phyloP scores from a whole-genome alignment of 1,140 invertebrate species.

The Phocides pigmalion region DNA sequence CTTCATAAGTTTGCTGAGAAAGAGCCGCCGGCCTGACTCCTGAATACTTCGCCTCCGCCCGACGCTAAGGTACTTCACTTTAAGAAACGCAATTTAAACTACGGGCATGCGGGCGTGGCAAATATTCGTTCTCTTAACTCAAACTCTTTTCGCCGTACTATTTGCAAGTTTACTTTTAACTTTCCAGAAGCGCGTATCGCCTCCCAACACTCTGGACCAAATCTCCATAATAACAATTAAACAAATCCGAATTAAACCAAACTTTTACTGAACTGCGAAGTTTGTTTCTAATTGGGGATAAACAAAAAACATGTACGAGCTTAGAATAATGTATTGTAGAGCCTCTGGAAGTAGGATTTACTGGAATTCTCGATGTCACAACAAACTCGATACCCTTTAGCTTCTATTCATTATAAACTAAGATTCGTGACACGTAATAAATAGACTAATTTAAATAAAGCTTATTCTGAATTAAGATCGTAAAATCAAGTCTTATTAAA shows the following conservation, averaged over 20 bases:
- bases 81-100: constrained; percentile 70
- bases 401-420: neutral
- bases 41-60: constrained; percentile 46
- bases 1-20: constrained; percentile 38
- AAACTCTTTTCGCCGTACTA: constrained; percentile 43
- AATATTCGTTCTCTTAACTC: constrained; percentile 55
- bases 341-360: neutral
- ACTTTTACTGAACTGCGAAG: constrained; percentile 43
- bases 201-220: constrained; percentile 22
- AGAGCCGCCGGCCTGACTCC: constrained; percentile 44
- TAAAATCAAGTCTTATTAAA: no score
- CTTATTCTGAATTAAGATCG: no score
- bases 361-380: neutral
- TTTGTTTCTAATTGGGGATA: constrained; percentile 53
- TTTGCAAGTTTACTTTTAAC: constrained; percentile 47
- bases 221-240: constrained; percentile 49
- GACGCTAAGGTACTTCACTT: constrained; percentile 48
- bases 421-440: neutral
- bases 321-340: neutral
- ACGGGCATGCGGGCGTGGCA: constrained; percentile 57
- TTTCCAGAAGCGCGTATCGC: constrained; percentile 19
- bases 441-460: no score
- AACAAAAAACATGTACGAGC: neutral
- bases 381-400: neutral
- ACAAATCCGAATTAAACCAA: constrained; percentile 48